Percentiles rank a stretch among this genome's conserved stretches.
phyloP scores from a whole-genome alignment of 1,140 invertebrate species.

The Neuroterus valhalla region DNA sequence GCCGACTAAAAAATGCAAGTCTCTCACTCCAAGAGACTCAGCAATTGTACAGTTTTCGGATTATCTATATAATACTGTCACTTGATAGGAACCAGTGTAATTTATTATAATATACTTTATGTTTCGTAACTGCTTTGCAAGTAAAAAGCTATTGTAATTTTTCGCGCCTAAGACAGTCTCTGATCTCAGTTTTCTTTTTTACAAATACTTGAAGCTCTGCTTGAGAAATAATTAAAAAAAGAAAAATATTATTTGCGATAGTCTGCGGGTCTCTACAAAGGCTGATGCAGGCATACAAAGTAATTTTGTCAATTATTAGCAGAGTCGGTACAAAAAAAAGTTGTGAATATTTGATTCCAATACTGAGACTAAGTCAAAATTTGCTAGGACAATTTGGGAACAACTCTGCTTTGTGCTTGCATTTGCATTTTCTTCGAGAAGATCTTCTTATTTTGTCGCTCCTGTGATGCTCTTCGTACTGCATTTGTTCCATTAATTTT shows the following conservation, averaged over 20 bases:
- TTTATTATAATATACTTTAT: slow-evolving; percentile 33
- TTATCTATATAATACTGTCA: not conserved
- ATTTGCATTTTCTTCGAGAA: not conserved
- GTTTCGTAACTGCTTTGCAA: slow-evolving; percentile 31
- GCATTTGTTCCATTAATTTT: slow-evolving; percentile 27
- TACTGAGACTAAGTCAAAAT: slow-evolving; percentile 1
- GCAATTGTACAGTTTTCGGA: slow-evolving; percentile 7
- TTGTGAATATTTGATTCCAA: slow-evolving; percentile 37
- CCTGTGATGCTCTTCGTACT: slow-evolving; percentile 26
- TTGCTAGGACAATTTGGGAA: slow-evolving; percentile 37
- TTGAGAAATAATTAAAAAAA: not conserved
- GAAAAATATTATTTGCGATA: not conserved
- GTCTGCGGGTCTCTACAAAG: slow-evolving; percentile 34
- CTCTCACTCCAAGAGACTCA: slow-evolving; percentile 31
- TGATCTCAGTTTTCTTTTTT: slow-evolving; percentile 34
- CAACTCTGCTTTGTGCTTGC: slow-evolving; percentile 37
- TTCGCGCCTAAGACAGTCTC: slow-evolving; percentile 32
- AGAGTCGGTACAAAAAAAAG: slow-evolving; percentile 23
- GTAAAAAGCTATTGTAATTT: slow-evolving; percentile 31
- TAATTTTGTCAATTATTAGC: slow-evolving; percentile 23
- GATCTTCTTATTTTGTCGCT: not conserved
- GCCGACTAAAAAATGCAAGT: slow-evolving; percentile 18
- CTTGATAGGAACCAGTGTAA: slow-evolving; percentile 5
- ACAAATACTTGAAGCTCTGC: slow-evolving; percentile 17
- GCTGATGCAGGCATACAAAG: slow-evolving; percentile 34